Evolutionary conservation across 1,140 invertebrate genomes (phyloP).

Genomic region (Hyles euphorbiae): DNA sequence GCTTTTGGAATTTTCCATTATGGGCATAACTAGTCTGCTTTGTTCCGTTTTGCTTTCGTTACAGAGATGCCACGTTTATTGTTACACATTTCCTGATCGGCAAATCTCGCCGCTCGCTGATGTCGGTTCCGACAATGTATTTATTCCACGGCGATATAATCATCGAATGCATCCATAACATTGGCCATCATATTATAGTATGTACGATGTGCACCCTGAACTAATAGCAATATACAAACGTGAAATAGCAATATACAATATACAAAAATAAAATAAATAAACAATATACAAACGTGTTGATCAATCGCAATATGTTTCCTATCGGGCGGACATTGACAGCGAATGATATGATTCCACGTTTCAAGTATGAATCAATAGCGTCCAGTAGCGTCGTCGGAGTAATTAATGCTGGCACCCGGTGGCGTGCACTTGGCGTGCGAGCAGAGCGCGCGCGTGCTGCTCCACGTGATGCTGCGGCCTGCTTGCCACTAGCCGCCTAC

Average conservation of each 20-base stretch:
- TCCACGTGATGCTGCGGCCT: conserved; percentile 16
- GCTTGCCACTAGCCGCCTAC: conserved; percentile 5
- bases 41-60: conserved; percentile 23
- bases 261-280: no score
- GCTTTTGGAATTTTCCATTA: conserved; percentile 47
- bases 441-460: conserved; percentile 11
- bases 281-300: no score
- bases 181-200: no score
- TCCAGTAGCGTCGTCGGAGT: conserved; percentile 19
- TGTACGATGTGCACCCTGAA: no score
- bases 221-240: no score
- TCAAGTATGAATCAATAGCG: conserved; percentile 9
- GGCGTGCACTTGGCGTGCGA: conserved; percentile 20
- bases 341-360: neutral
- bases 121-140: no score
- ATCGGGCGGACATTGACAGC: no score
- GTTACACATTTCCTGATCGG: neutral
- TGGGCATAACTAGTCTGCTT: conserved; percentile 7
- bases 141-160: no score
- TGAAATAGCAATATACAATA: no score
- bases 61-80: conserved; percentile 6
- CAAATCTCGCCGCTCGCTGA: no score
- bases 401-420: conserved; percentile 20
- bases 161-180: no score
- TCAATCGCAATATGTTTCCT: no score